Conservation (phyloP, 1,140 invertebrate genomes). For the Portunus trituberculatus region DNA sequence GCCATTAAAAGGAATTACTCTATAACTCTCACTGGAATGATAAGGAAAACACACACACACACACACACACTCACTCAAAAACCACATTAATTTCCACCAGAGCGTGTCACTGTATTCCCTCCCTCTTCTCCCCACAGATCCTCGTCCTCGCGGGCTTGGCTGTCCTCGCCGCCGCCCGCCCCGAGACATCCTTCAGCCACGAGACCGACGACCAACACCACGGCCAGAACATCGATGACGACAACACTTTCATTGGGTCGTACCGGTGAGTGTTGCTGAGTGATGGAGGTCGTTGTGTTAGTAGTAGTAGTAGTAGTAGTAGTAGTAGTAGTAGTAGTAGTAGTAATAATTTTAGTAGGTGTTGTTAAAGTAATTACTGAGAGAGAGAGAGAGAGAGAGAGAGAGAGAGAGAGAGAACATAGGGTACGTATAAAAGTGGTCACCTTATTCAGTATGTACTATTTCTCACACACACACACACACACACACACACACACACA, state of each 20-base stretch:
- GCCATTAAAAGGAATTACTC: too few relatives aligned
- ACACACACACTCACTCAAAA: too few relatives aligned
- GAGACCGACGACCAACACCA: slow-evolving; percentile 62
- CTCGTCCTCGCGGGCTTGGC: slow-evolving; percentile 41
- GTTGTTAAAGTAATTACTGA: neutral
- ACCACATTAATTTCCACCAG: too few relatives aligned
- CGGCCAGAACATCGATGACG: slow-evolving; percentile 41
- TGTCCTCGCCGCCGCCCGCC: slow-evolving; percentile 34
- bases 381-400: neutral
- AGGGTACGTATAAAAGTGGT: too few relatives aligned
- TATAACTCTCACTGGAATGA: too few relatives aligned
- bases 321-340: slow-evolving; percentile 48
- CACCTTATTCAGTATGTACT: too few relatives aligned
- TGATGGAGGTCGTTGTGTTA: too few relatives aligned
- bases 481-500: too few relatives aligned
- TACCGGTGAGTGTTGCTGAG: slow-evolving; percentile 56
- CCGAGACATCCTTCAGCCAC: slow-evolving; percentile 62
- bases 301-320: neutral
- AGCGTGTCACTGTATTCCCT: neutral
- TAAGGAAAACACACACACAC: too few relatives aligned
- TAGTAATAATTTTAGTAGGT: slow-evolving; percentile 27
- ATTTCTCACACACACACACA: too few relatives aligned
- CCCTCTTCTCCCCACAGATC: slow-evolving; percentile 23
- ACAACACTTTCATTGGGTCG: slow-evolving; percentile 46
- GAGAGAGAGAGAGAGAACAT: too few relatives aligned